phyloP scores from a whole-genome alignment of 2,113 vertebrate species.

The Oostethus manadensis region DNA sequence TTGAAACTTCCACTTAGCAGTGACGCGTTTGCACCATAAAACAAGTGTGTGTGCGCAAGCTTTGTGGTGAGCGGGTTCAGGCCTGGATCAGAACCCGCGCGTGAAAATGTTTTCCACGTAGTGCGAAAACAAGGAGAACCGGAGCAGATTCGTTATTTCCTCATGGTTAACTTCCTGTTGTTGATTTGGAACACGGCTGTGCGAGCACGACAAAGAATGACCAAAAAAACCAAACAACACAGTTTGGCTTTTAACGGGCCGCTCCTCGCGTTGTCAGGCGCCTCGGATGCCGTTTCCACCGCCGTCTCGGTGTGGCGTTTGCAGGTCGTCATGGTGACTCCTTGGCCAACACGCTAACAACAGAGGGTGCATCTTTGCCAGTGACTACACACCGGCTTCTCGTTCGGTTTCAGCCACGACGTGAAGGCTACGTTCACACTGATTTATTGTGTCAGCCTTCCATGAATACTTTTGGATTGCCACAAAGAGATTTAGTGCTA shows the following conservation, averaged over 20 bases:
- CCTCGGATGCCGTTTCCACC: neutral
- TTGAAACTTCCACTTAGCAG: constrained; percentile 72
- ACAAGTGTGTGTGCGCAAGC: constrained; percentile 7
- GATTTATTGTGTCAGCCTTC: too few relatives aligned
- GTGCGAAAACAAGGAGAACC: constrained; percentile 22
- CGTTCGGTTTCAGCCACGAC: too few relatives aligned
- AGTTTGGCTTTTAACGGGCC: constrained; percentile 53
- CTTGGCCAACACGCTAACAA: too few relatives aligned
- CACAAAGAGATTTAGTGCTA: too few relatives aligned
- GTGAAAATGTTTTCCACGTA: constrained; percentile 30
- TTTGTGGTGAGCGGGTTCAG: constrained; percentile 2
- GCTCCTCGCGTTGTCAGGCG: constrained; percentile 9
- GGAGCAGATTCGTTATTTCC: neutral
- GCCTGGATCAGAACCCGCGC: constrained; percentile 1
- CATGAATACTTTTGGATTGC: too few relatives aligned
- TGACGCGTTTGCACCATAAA: constrained; percentile 33
- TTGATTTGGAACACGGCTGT: constrained; percentile 28
- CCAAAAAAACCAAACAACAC: constrained; percentile 50
- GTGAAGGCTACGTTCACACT: too few relatives aligned
- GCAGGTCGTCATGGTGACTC: neutral
- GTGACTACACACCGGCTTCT: too few relatives aligned
- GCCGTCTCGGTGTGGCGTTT: neutral
- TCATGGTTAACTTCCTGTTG: constrained; percentile 15
- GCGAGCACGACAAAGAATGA: constrained; percentile 48
- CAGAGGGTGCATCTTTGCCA: neutral